phyloP scores from a whole-genome alignment of 92 coral and sea anemone species.

The Muricea muricata region DNA sequence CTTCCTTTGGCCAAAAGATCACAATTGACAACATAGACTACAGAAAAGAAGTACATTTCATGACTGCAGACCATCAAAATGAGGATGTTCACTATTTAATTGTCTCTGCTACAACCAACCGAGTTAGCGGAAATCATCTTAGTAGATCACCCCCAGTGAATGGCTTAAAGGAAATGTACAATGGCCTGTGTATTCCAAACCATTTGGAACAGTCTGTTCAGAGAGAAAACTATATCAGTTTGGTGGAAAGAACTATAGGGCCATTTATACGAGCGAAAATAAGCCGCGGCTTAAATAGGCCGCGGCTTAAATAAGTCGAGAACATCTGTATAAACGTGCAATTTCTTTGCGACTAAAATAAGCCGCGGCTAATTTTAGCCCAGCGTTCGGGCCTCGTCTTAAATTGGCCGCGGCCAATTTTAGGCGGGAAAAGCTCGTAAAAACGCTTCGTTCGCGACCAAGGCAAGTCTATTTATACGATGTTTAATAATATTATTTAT shows the following conservation, averaged over 20 bases:
- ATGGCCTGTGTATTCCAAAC: conserved; percentile 69
- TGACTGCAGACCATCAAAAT: conserved; percentile 72
- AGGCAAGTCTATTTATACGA: no score
- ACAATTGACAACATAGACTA: conserved; percentile 45
- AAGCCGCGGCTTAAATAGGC: no score
- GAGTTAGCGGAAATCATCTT: conserved; percentile 68
- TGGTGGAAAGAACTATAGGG: conserved; percentile 64
- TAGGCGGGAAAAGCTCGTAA: no score
- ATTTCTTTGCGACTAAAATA: no score
- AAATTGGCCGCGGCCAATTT: no score
- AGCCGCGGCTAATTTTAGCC: no score
- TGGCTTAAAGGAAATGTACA: conserved; percentile 69
- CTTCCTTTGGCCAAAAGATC: conserved; percentile 22
- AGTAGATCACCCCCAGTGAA: conserved; percentile 50
- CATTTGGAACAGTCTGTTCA: conserved; percentile 37
- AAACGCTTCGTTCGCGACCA: no score
- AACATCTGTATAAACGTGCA: no score
- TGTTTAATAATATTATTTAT: no score
- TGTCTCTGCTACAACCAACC: conserved; percentile 62
- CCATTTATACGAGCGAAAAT: no score
- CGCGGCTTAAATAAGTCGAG: no score
- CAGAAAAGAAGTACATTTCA: conserved; percentile 54
- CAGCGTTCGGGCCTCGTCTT: no score
- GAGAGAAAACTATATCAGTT: conserved; percentile 63
- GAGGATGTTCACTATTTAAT: conserved; percentile 68